Percentiles rank a stretch among this genome's conserved stretches.
phyloP scores from a whole-genome alignment of 1,140 invertebrate species.

The Caenorhabditis inopinata region DNA sequence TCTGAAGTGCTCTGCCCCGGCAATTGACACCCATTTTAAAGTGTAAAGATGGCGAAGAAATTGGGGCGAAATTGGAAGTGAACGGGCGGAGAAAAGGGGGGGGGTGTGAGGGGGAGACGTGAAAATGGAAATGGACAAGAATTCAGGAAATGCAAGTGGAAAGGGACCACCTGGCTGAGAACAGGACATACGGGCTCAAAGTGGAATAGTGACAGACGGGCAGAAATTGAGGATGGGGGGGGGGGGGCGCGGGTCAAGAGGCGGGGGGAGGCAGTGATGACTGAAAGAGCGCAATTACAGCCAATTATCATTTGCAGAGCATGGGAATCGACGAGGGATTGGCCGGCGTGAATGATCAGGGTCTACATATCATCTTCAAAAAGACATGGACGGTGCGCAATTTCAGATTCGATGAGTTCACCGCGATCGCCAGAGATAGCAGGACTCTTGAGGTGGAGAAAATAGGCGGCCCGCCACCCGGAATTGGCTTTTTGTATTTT shows the following conservation, averaged over 20 bases:
- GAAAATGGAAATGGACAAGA: too few species aligned
- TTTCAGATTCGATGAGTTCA: slow-evolving; percentile 11
- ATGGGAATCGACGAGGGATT: slow-evolving; percentile 7
- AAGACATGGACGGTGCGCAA: not conserved
- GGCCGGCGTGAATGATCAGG: slow-evolving; percentile 17
- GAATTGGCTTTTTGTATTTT: too few species aligned
- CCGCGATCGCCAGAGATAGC: not conserved
- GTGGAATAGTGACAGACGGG: not conserved
- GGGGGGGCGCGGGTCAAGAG: slow-evolving; percentile 29
- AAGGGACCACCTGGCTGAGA: too few species aligned
- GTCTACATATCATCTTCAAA: not conserved
- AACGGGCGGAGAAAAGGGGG: not conserved
- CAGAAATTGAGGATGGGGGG: too few species aligned
- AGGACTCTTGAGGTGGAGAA: not conserved
- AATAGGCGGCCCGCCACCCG: too few species aligned
- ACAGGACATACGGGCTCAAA: too few species aligned
- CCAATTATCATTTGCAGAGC: not conserved
- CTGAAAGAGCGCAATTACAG: slow-evolving; percentile 23
- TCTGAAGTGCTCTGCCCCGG: slow-evolving; percentile 5
- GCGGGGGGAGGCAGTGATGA: not conserved
- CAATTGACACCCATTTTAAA: not conserved
- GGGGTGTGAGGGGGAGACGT: too few species aligned
- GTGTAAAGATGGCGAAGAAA: not conserved
- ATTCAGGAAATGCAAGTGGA: too few species aligned
- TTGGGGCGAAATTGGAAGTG: not conserved